Percentiles rank a stretch among this genome's conserved stretches.
Evolutionary conservation across 2,888 invertebrate genomes (phyloP).

Genomic region (Ditylenchus weischeri): DNA sequence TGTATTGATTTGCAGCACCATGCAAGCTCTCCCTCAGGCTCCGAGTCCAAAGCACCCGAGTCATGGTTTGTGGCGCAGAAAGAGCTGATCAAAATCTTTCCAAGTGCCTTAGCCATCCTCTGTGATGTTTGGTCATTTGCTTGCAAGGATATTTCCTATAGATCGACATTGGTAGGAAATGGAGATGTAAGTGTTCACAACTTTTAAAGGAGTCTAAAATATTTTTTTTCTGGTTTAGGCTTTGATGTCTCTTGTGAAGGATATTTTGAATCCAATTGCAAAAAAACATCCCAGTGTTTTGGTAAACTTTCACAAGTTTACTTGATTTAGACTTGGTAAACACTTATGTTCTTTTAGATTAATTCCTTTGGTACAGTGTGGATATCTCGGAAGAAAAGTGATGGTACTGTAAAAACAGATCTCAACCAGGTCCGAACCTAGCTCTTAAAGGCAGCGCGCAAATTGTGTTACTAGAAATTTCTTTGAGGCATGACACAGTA

Average conservation of each 20-base stretch:
- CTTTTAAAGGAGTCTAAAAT: constrained; percentile 11
- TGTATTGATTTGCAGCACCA: constrained; percentile 3
- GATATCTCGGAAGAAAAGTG: constrained; percentile 64
- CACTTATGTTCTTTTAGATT: constrained; percentile 58
- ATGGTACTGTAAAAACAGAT: constrained; percentile 23
- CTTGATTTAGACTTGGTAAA: no score
- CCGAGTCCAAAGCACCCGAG: constrained; percentile 24
- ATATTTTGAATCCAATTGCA: constrained; percentile 79
- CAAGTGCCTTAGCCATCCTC: constrained; percentile 76
- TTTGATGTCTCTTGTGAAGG: constrained; percentile 71
- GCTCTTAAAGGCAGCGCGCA: no score
- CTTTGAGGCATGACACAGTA: no score
- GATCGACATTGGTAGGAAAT: constrained; percentile 42
- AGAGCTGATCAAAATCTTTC: constrained; percentile 75
- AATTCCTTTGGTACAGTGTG: constrained; percentile 81
- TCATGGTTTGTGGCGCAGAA: constrained; percentile 66
- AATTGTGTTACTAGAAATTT: no score
- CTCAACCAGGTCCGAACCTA: constrained; percentile 26
- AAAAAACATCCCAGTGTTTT: constrained; percentile 78
- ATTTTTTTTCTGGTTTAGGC: constrained; percentile 12
- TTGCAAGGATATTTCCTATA: constrained; percentile 27
- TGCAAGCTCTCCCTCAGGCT: constrained; percentile 5
- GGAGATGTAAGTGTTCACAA: constrained; percentile 29
- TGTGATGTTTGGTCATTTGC: constrained; percentile 75
- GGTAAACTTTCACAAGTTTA: no score